A percentile compares a stretch with the other conserved stretches of the same genome.
phyloP scores from a whole-genome alignment of 2,888 invertebrate genomes.

The Ormyrus nitidulus region DNA sequence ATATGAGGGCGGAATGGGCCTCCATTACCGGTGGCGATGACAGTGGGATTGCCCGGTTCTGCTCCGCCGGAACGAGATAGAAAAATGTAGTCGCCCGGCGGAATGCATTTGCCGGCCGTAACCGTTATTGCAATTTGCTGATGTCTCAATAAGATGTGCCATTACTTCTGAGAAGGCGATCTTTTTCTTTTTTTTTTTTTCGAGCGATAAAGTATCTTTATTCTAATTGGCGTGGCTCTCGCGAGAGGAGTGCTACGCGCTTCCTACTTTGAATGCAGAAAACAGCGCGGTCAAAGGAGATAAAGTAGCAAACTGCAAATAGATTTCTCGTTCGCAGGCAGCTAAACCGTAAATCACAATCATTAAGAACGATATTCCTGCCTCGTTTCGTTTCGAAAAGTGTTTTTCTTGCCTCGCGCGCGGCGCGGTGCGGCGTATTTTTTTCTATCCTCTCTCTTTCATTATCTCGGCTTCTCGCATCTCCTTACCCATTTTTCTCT shows the following conservation, averaged over 20 bases:
- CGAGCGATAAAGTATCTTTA: too few species aligned
- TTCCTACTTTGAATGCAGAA: not conserved
- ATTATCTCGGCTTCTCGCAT: constrained; percentile 33
- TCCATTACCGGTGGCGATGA: constrained; percentile 51
- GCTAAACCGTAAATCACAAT: constrained; percentile 69
- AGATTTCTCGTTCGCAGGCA: not conserved
- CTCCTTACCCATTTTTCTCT: not conserved
- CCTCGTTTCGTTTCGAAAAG: constrained; percentile 51
- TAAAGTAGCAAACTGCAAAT: not conserved
- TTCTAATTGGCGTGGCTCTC: too few species aligned
- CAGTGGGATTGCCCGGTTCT: constrained; percentile 9
- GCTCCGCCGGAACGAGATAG: not conserved
- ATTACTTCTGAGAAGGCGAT: too few species aligned
- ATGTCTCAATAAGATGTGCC: too few species aligned
- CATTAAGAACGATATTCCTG: constrained; percentile 63
- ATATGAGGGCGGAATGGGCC: constrained; percentile 30
- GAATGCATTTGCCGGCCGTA: too few species aligned
- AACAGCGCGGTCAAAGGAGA: constrained; percentile 2
- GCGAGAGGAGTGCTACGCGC: not conserved
- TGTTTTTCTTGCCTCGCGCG: constrained; percentile 55
- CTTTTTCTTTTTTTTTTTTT: too few species aligned
- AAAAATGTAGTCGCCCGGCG: constrained; percentile 10
- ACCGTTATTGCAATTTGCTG: too few species aligned
- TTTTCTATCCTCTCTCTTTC: constrained; percentile 37
- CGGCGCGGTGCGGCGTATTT: not conserved